These are phyloP conservation scores for Adrianichthys oophorus DNA, from an alignment of 2,797 vertebrate species.

Conservation along the genomic window DNA sequence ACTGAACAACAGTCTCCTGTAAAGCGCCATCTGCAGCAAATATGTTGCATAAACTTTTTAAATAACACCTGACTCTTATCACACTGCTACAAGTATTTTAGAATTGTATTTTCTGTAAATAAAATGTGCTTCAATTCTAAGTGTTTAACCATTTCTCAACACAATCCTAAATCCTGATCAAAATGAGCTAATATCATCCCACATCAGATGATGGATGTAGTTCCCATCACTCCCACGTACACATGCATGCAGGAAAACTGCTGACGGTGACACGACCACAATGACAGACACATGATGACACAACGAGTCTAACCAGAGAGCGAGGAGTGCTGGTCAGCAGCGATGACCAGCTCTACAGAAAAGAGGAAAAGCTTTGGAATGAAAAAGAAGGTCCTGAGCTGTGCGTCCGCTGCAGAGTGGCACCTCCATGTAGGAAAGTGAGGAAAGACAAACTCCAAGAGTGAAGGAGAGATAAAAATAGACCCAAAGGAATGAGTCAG, in stretches of 20 bases:
- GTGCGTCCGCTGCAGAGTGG: conserved; percentile 51
- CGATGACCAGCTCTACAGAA: conserved; percentile 25
- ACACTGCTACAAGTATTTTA: background rate
- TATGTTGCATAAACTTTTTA: no score
- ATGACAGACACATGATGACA: conserved; percentile 30
- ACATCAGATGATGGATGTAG: background rate
- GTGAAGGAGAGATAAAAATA: conserved; percentile 68
- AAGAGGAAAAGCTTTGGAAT: conserved; percentile 24
- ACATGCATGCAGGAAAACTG: conserved; percentile 24
- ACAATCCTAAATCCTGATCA: conserved; percentile 9
- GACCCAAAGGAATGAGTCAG: conserved; percentile 77
- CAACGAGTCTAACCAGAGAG: conserved; percentile 38
- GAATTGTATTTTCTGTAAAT: background rate
- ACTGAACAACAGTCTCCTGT: no score
- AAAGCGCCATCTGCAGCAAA: no score
- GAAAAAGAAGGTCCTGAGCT: conserved; percentile 51
- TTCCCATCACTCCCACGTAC: conserved; percentile 29
- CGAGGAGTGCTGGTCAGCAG: conserved; percentile 28
- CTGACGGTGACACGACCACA: conserved; percentile 14
- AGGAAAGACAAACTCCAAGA: conserved; percentile 37
- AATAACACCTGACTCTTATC: no score
- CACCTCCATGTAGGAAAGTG: conserved; percentile 60
- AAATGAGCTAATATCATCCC: background rate
- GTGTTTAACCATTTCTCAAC: no score
- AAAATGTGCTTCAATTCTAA: no score